Conservation (phyloP, 2,113 vertebrate species). For the Manacus vitellinus region DNA sequence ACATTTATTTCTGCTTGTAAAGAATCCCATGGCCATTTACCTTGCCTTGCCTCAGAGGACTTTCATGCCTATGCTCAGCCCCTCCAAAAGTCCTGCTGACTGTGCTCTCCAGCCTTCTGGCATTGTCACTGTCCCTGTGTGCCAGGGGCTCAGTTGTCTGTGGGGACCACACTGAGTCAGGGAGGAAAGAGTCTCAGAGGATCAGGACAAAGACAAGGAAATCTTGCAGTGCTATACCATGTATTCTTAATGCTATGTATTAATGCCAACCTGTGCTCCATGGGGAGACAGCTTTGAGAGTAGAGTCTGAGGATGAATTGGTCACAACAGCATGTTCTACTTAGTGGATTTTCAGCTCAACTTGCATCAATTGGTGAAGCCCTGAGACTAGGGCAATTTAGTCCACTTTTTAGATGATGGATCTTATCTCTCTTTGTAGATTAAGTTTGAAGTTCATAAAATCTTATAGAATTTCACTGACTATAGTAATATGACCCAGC, state of each 20-base stretch:
- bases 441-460: not conserved
- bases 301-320: not conserved
- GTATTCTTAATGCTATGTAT: not conserved
- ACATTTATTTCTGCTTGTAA: not conserved
- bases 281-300: fast-evolving
- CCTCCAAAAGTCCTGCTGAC: not conserved
- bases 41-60: not conserved
- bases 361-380: not conserved
- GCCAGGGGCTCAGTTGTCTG: not conserved
- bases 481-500: not conserved
- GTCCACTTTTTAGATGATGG: not conserved
- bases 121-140: fast-evolving
- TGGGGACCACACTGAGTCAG: not conserved
- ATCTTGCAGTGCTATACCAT: not conserved
- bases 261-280: not conserved
- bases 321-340: not conserved
- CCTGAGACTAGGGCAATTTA: not conserved
- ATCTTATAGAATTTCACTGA: not conserved
- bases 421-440: not conserved
- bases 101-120: fast-evolving
- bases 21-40: not conserved
- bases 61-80: not conserved
- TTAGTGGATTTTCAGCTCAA: not conserved
- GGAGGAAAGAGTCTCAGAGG: not conserved
- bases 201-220: not conserved